A percentile compares a stretch with the other conserved stretches of the same genome.
Evolutionary conservation across 2,797 vertebrate species (phyloP).

Genomic region (Aldrovandia affinis): DNA sequence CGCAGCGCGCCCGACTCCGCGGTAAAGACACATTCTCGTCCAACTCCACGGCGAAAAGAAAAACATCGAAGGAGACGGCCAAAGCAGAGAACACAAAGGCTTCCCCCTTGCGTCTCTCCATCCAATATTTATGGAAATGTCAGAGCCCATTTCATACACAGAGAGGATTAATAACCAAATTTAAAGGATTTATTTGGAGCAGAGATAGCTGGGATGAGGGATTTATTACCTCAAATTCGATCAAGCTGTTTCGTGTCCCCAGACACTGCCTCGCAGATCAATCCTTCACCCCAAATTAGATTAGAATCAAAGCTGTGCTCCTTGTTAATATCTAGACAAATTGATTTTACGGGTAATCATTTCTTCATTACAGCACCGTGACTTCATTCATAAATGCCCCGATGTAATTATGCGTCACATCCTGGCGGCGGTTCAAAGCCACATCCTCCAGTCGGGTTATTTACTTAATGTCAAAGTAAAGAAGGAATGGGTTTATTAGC

Average conservation of each 20-base stretch:
- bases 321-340: conserved; percentile 24
- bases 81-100: neutral
- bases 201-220: conserved; percentile 11
- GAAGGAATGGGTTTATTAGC: conserved; percentile 16
- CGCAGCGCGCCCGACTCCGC: neutral
- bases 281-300: conserved; percentile 30
- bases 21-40: neutral
- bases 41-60: neutral
- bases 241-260: conserved; percentile 19
- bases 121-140: conserved; percentile 10
- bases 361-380: conserved; percentile 21
- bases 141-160: conserved; percentile 3
- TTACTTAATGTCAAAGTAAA: conserved; percentile 23
- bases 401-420: neutral
- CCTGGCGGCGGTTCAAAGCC: neutral
- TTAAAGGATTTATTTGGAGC: conserved; percentile 21
- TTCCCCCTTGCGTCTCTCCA: neutral
- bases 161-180: neutral
- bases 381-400: neutral
- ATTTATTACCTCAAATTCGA: conserved; percentile 25
- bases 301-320: conserved; percentile 21
- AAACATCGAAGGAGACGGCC: neutral
- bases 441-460: conserved; percentile 17
- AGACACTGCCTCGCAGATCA: neutral
- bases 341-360: conserved; percentile 28